Evolutionary conservation across 2,797 vertebrate genomes (phyloP), one percentile per base, ranked within the genome.

Genomic region (Chelon auratus): DNA sequence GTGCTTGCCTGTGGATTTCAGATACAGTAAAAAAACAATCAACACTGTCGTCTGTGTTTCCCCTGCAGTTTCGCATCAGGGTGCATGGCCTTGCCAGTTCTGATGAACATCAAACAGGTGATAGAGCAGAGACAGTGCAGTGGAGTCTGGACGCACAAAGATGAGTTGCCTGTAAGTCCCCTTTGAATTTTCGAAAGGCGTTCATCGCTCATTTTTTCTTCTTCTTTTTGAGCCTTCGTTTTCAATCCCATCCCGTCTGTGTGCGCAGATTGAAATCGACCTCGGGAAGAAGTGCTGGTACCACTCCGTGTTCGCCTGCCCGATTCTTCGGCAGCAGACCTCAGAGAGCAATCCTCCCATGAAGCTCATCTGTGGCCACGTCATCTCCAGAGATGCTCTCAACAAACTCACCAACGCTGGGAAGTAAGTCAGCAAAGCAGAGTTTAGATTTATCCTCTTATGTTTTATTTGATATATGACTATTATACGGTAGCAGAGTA

Each of bases 271-370:
- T 78, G 96, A 97, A 91, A 97, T 97, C 2, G 96, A 97, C 85
- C 92, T 97, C 0, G 96, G 96, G 39, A 97, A 97, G 93, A 97
- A 97, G 89, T 97, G 96, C 92, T 97, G 96, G 96, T 97, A 97
- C 89, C 96, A 97, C 88, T 97, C 96, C 0, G 96, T 97, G 86
- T 97, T 97, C 9, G 96, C 96, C n/a, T 97, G 96, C 87, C 96
- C 96, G 20, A 97, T 97, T 83, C 94, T 97, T 62, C 93, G 96
- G 78, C 96, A 97, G 90, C 96, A 97, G 89, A 97, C 96, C 0
- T 97, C 96, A 0, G 96, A 97, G 83, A 96, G 96, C 80, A 97
- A 97, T 81, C 96, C 96, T 18, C 96, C 96, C n/a, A 97, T 97
- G 95, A 97, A 96, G 86, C 96, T 97, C 64, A 96, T 96, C 86